Conservation (phyloP, 2,888 invertebrate species). For the Drosophila diplacantha region DNA sequence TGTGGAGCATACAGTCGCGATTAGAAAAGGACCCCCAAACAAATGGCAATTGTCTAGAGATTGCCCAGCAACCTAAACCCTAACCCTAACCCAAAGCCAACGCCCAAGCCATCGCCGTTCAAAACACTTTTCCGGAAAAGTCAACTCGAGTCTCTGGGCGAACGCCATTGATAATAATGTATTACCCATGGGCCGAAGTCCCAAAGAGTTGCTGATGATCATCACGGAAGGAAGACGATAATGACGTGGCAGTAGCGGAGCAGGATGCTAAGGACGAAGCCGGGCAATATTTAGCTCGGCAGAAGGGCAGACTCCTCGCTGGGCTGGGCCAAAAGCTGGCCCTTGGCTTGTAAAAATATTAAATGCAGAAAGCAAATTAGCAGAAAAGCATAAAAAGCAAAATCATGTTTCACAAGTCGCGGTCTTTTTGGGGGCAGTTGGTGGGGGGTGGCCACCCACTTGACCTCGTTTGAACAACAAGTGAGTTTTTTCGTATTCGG, state of each 20-base stretch:
- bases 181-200: constrained; percentile 18
- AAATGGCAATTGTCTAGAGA: constrained; percentile 31
- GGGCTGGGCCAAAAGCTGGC: constrained; percentile 26
- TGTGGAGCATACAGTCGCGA: constrained; percentile 13
- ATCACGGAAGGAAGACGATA: constrained; percentile 1
- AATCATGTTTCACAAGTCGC: constrained; percentile 70
- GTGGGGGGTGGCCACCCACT: constrained; percentile 53
- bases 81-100: neutral
- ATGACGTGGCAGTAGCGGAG: neutral
- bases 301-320: constrained; percentile 14
- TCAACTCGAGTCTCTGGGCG: constrained; percentile 27
- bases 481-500: constrained; percentile 43
- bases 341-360: constrained; percentile 50
- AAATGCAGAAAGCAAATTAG: constrained; percentile 66
- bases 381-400: constrained; percentile 66
- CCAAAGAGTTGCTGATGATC: constrained; percentile 26
- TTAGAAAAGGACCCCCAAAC: constrained; percentile 25
- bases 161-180: constrained; percentile 32
- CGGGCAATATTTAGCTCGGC: constrained; percentile 20
- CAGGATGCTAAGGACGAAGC: constrained; percentile 24
- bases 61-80: constrained; percentile 3
- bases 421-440: constrained; percentile 9
- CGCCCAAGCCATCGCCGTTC: neutral
- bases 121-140: constrained; percentile 11
- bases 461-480: constrained; percentile 69